Base-by-base conservation (phyloP, 2,888 invertebrate species). In the Amitus sp. region DNA sequence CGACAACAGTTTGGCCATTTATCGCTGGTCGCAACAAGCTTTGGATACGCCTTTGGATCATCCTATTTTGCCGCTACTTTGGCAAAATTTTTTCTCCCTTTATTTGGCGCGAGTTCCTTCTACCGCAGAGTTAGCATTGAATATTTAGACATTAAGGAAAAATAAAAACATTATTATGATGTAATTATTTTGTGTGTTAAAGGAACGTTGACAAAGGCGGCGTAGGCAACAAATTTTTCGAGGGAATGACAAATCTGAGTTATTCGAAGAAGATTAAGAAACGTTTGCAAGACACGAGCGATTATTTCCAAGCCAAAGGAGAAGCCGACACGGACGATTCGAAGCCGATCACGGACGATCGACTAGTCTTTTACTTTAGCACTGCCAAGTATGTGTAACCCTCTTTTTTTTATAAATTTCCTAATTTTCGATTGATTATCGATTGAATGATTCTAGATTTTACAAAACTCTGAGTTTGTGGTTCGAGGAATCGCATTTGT, bases 401-500 rank as follows among this genome's bases (percentile, higher is more conserved):
- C 52, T 43, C 33, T 42, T 12, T 47, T 51, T n/a, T 40, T 47
- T 40, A 61, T 18, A 28, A n/a, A 33, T 42, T 59, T 5, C 23
- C n/a, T 42, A 28, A 34, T 51, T 59, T 42, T 20, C 46, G 5
- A 28, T 20, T 50, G 23, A 37, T 7, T 7, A 28, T 28, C 13
- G 34, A 51, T 23, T 48, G 50, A 19, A 27, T 47, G 40, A 13
- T 27, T 74, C 15, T 61, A 88, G 87, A 70, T 81, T 89, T 49
- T 88, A 88, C 75, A 85, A 85, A 72, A 88, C 90, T 1, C 88
- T 88, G 71, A 84, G 84, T 0, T 80, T 92, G 13, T 94, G 94
- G 94, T 79, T 94, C 53, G 92, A 93, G 75, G 94, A 94, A 73
- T 89, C 90, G 0, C 84, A 88, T 57, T 83, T 94, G 1, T 92